Percentiles rank a stretch among this genome's conserved stretches.
These are phyloP conservation scores for Acanthaster planci DNA, from an alignment of 35 echinoderm and acorn worm species.

Conservation along the genomic window DNA sequence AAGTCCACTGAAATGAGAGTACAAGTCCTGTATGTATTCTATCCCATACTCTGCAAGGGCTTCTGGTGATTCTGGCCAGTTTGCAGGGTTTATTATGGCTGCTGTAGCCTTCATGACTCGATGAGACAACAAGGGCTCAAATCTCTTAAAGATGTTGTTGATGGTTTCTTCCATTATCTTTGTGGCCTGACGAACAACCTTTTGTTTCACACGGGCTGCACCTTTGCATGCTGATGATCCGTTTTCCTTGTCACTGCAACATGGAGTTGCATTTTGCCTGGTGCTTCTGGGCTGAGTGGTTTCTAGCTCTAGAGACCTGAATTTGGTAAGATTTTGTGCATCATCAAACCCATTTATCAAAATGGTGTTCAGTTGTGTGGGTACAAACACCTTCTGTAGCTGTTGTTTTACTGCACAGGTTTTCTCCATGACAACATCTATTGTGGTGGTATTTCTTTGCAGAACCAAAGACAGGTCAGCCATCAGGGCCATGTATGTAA, in stretches of 20 bases:
- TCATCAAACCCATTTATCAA: background rate
- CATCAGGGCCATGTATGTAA: background rate
- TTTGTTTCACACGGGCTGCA: background rate
- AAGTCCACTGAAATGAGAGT: background rate
- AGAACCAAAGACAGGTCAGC: background rate
- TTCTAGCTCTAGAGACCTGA: background rate
- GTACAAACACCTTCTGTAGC: background rate
- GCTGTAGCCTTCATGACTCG: background rate
- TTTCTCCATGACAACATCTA: conserved; percentile 18
- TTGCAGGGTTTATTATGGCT: background rate
- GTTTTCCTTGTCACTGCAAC: background rate
- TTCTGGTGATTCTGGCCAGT: background rate
- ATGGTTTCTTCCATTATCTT: conserved; percentile 18
- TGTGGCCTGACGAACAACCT: background rate
- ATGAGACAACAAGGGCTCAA: background rate
- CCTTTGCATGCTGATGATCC: too few species aligned
- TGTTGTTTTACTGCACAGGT: background rate
- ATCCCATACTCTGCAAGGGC: conserved; percentile 12
- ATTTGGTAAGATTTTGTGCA: background rate
- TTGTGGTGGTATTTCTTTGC: conserved; percentile 27
- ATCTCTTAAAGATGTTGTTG: background rate
- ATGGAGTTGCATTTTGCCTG: background rate
- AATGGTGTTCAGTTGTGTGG: background rate
- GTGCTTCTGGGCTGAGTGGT: background rate
- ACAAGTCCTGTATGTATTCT: background rate